These are phyloP conservation scores for Hemicordylus capensis DNA, from an alignment of 2,113 vertebrate species.

Conservation along the genomic window DNA sequence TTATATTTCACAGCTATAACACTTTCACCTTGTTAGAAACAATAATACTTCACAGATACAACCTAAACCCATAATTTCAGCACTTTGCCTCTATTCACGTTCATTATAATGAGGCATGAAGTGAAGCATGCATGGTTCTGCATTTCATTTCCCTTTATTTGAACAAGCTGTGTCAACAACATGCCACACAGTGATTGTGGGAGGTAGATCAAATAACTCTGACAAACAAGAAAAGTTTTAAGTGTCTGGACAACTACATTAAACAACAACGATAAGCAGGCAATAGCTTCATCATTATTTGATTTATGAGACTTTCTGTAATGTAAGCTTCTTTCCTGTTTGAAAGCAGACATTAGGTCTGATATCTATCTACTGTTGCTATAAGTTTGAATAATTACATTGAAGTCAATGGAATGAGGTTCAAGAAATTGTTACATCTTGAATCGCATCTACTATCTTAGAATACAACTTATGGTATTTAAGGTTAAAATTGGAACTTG, in stretches of 20 bases:
- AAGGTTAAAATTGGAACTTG: background rate
- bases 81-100: slow-evolving; percentile 60
- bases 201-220: slow-evolving; percentile 60
- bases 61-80: slow-evolving; percentile 66
- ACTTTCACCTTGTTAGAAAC: slow-evolving; percentile 72
- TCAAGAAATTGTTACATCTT: background rate
- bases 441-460: too few species aligned
- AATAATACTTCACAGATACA: slow-evolving; percentile 67
- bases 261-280: background rate
- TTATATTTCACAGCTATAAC: slow-evolving; percentile 62
- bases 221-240: slow-evolving; percentile 38
- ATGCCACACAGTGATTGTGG: slow-evolving; percentile 52
- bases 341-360: background rate
- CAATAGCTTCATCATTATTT: background rate
- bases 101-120: slow-evolving; percentile 66
- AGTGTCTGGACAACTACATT: background rate
- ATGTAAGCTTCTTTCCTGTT: slow-evolving; percentile 37
- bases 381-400: background rate
- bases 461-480: background rate
- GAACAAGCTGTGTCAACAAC: slow-evolving; percentile 73
- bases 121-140: slow-evolving; percentile 60
- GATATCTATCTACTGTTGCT: background rate
- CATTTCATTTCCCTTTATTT: slow-evolving; percentile 73
- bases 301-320: background rate
- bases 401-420: background rate